Evolutionary conservation across 2,113 vertebrate genomes (phyloP), one percentile per base, ranked within the genome.

Genomic region (Chinchilla lanigera): DNA sequence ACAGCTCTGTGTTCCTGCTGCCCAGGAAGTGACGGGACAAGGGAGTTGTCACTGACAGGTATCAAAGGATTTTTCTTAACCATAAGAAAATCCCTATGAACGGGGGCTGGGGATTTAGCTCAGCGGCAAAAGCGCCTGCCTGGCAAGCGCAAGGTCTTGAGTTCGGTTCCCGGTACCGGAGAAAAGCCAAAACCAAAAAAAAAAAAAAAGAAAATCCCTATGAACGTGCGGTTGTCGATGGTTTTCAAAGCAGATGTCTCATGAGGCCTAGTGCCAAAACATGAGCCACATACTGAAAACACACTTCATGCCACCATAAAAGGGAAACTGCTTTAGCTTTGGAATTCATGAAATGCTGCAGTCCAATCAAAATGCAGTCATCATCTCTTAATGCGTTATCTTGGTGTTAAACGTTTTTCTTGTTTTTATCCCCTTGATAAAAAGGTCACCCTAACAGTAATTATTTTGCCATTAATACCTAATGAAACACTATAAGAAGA

Each of bases 381-480:
- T 47, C 28, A 47, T 38, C 13, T 30, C 47, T 85, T 38, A 50
- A 54, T 28, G 3, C 5, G 38, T 85, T 92, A 77, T 30, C 71
- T 93, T 16, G 84, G 41, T 92, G 90, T 96, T 86, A 65, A 78
- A 44, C 12, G 92, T 50, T 47, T 56, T 33, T 33, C 52, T 90
- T 86, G 26, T 83, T 96, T 87, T 58, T 89, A 83, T 92, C 50
- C 56, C 44, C 86, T 96, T 84, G 56, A 95, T 84, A 89, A 9
- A 85, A 91, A 88, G 63, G 52, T 96, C 97, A 93, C 81, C 87
- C 54, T 20, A 75, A 24, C 44, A 69, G 89, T 93, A 75, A 97
- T 94, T 93, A 92, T 90, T 93, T 93, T 78, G 77, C 92, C 65
- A 61, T 61, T 88, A 94, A 94, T 80, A 86, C 73, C 88, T 93